Evolutionary conservation across 2,888 invertebrate genomes (phyloP).

Genomic region (Chironomus tentans): DNA sequence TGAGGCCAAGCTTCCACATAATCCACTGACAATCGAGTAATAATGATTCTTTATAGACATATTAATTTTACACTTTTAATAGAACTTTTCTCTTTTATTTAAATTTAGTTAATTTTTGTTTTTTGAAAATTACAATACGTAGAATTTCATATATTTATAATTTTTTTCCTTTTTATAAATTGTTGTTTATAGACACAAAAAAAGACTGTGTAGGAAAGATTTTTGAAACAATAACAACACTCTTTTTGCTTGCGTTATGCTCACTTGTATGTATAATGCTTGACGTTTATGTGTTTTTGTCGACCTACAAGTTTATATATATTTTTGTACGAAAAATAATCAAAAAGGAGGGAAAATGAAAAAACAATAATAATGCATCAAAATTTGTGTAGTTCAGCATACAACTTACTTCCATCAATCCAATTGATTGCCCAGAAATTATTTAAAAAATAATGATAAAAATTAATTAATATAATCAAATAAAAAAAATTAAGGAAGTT

Average conservation of each 20-base stretch:
- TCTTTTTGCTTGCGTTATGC: not conserved
- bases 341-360: not conserved
- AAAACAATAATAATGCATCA: not conserved
- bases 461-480: too few relatives aligned
- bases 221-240: not conserved
- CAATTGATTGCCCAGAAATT: not conserved
- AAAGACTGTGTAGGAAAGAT: not conserved
- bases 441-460: not conserved
- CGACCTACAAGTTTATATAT: not conserved
- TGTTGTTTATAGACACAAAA: too few relatives aligned
- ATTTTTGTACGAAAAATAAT: not conserved
- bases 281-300: not conserved
- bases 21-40: conserved; percentile 3
- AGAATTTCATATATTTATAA: too few relatives aligned
- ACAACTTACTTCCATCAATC: not conserved
- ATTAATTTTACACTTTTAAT: not conserved
- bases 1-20: conserved; percentile 1
- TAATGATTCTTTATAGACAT: not conserved
- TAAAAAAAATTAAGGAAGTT: not conserved
- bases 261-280: not conserved
- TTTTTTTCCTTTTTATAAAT: too few relatives aligned
- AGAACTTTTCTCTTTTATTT: not conserved
- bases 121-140: too few relatives aligned
- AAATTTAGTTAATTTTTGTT: not conserved
- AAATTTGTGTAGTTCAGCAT: not conserved